These are phyloP conservation scores for Campopleginae sp. DNA, from an alignment of 2,888 invertebrate genomes.

Conservation along the genomic window DNA sequence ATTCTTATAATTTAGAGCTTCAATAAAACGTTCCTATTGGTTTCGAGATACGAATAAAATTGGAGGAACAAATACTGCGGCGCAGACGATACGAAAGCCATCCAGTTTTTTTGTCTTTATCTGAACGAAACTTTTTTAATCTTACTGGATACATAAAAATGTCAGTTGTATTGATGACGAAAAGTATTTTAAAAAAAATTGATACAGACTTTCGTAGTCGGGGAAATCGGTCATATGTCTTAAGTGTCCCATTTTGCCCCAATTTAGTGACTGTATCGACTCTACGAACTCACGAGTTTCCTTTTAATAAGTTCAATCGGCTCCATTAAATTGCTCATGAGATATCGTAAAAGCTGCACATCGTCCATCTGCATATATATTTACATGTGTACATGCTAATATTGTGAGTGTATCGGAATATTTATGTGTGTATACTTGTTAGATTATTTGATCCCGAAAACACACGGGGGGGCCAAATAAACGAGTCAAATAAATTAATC, in stretches of 20 bases:
- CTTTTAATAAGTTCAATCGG: constrained; percentile 47
- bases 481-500: constrained; percentile 64
- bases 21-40: not conserved
- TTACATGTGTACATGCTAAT: not conserved
- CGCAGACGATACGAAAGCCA: not conserved
- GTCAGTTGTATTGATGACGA: not conserved
- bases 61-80: not conserved
- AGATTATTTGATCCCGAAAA: constrained; percentile 24
- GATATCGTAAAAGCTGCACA: not conserved
- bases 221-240: not conserved
- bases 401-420: not conserved
- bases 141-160: not conserved
- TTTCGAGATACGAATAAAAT: not conserved
- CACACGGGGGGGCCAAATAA: constrained; percentile 42
- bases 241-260: constrained; percentile 30
- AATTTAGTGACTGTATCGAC: constrained; percentile 10
- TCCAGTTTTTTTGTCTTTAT: not conserved
- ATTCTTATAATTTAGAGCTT: not conserved
- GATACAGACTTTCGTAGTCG: not conserved
- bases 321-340: constrained; percentile 41
- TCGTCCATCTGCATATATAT: not conserved
- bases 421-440: not conserved
- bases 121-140: not conserved
- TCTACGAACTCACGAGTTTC: constrained; percentile 46
- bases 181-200: not conserved